phyloP scores from a whole-genome alignment of 2,888 invertebrate genomes.

The Chloroclystis v-ata region DNA sequence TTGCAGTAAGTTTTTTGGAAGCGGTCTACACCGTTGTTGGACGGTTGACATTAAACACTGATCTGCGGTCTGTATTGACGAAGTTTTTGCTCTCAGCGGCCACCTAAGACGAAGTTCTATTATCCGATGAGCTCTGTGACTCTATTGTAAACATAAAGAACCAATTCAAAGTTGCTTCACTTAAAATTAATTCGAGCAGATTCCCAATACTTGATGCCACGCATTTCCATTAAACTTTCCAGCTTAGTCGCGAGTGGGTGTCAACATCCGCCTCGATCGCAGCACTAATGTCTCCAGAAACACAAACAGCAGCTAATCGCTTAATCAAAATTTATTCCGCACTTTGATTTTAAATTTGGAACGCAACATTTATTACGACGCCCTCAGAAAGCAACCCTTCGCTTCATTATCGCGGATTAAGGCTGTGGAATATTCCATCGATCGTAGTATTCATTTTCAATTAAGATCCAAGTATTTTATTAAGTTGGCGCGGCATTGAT shows the following conservation, averaged over 20 bases:
- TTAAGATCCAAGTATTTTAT: constrained; percentile 78
- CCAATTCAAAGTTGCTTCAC: too few species aligned
- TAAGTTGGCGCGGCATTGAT: constrained; percentile 77
- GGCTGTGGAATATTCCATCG: constrained; percentile 77
- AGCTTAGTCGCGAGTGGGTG: background rate
- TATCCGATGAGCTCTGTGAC: too few species aligned
- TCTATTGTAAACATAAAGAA: too few species aligned
- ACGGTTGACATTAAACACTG: too few species aligned
- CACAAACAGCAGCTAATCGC: constrained; percentile 75
- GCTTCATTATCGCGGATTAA: constrained; percentile 78
- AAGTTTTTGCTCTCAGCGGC: too few species aligned
- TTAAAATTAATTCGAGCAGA: too few species aligned
- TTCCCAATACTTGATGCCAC: too few species aligned
- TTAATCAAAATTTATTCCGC: constrained; percentile 79
- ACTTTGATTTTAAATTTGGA: constrained; percentile 78
- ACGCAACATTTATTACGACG: constrained; percentile 77
- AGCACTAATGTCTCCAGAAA: constrained; percentile 58
- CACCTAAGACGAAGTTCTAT: too few species aligned
- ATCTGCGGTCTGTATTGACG: too few species aligned
- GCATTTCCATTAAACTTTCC: background rate
- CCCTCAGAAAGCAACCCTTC: constrained; percentile 72
- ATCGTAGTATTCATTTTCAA: constrained; percentile 79
- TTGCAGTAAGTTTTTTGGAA: too few species aligned
- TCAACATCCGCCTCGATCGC: constrained; percentile 30
- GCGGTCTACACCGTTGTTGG: too few species aligned